Percentiles rank a stretch among this genome's conserved stretches.
Conservation (phyloP, 2,888 invertebrate genomes). For the Toxonevra muliebris region DNA sequence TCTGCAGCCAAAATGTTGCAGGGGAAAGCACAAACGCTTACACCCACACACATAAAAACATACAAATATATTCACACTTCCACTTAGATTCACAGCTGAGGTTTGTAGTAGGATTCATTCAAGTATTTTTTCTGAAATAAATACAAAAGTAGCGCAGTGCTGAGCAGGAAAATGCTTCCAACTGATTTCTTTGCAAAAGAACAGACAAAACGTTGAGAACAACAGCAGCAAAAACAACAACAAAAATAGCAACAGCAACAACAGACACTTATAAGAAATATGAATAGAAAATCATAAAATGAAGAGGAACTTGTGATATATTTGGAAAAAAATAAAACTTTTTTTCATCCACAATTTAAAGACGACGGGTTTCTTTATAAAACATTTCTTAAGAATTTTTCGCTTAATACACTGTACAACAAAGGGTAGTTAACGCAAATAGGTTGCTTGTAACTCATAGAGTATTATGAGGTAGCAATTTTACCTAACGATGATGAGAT, state of each 20-base stretch:
- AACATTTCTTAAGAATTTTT: too few relatives aligned
- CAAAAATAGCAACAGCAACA: constrained; percentile 10
- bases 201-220: constrained; percentile 17
- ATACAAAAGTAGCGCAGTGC: constrained; percentile 5
- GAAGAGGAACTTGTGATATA: background rate
- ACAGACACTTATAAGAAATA: constrained; percentile 7
- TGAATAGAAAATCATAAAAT: background rate
- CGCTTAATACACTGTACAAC: too few relatives aligned
- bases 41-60: background rate
- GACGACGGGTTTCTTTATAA: too few relatives aligned
- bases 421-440: too few relatives aligned
- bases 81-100: background rate
- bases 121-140: constrained; percentile 13
- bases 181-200: constrained; percentile 36
- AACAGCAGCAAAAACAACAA: constrained; percentile 6
- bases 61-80: background rate
- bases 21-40: background rate
- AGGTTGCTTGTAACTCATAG: too few relatives aligned
- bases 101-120: constrained; percentile 11
- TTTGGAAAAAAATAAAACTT: constrained; percentile 3
- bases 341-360: background rate
- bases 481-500: too few relatives aligned
- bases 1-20: background rate
- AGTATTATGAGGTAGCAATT: too few relatives aligned
- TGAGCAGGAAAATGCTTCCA: constrained; percentile 34